A percentile compares a stretch with the other conserved stretches of the same genome.
Evolutionary conservation across 2,888 invertebrate genomes (phyloP).

Genomic region (Cheilosia vulpina): DNA sequence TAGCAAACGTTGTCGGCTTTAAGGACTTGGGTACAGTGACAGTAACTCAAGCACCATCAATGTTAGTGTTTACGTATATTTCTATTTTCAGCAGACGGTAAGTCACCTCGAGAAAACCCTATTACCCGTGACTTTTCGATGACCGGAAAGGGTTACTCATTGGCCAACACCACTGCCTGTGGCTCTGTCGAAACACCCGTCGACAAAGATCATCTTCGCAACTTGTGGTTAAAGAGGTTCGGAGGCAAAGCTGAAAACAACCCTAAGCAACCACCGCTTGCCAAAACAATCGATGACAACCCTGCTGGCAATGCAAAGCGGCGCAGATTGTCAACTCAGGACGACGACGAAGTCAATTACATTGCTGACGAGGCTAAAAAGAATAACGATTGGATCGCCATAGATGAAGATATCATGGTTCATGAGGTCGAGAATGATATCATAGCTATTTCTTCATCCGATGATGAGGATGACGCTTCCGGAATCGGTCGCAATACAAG

Average conservation of each 20-base stretch:
- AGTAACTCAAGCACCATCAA: background rate
- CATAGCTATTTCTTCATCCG: conserved; percentile 78
- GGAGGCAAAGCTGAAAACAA: conserved; percentile 24
- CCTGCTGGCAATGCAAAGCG: conserved; percentile 77
- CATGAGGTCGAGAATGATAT: conserved; percentile 72
- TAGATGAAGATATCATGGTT: conserved; percentile 81
- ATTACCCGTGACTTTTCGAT: conserved; percentile 59
- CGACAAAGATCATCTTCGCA: conserved; percentile 79
- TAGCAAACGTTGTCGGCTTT: conserved; percentile 79
- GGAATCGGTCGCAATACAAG: background rate
- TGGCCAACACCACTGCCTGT: conserved; percentile 42
- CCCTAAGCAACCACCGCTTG: background rate
- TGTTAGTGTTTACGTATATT: background rate
- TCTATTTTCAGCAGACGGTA: conserved; percentile 28
- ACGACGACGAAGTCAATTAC: conserved; percentile 4
- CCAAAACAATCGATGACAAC: background rate
- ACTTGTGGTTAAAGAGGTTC: conserved; percentile 80
- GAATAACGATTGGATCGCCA: conserved; percentile 75
- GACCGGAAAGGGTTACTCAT: conserved; percentile 77
- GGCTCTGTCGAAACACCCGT: conserved; percentile 45
- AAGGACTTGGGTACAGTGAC: conserved; percentile 71
- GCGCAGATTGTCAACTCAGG: conserved; percentile 74
- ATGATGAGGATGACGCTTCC: conserved; percentile 72
- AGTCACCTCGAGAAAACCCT: conserved; percentile 1
- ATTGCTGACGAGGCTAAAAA: conserved; percentile 71